phyloP scores from a whole-genome alignment of 2,888 invertebrate genomes.

The Tenodera sinensis region DNA sequence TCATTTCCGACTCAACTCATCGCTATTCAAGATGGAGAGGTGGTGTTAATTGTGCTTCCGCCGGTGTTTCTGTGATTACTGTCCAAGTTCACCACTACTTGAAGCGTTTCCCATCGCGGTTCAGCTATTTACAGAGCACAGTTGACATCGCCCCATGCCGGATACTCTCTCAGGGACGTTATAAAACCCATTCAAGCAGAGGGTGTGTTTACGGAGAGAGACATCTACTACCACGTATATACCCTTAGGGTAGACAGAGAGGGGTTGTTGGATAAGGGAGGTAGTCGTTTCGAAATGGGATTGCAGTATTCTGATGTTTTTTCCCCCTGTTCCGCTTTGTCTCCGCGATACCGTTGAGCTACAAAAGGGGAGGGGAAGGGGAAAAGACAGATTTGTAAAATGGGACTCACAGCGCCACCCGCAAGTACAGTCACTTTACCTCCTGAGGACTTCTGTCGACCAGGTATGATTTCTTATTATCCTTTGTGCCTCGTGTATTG shows the following conservation, averaged over 20 bases:
- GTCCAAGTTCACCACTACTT: not conserved
- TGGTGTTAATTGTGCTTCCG: no score
- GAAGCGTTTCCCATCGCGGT: no score
- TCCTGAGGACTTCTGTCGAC: not conserved
- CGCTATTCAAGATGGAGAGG: no score
- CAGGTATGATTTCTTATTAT: no score
- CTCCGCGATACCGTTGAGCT: not conserved
- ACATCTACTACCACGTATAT: not conserved
- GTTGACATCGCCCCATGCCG: not conserved
- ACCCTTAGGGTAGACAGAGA: not conserved
- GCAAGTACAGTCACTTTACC: not conserved
- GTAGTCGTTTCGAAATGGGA: not conserved
- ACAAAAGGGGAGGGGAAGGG: not conserved
- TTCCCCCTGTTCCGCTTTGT: not conserved
- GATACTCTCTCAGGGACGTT: not conserved
- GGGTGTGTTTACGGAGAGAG: not conserved
- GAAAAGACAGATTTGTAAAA: not conserved
- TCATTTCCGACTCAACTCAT: no score
- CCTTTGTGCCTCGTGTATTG: no score
- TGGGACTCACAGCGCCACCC: not conserved
- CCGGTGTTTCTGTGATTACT: no score
- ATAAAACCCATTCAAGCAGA: not conserved
- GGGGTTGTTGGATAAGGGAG: not conserved
- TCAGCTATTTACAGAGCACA: not conserved
- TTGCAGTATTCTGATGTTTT: not conserved